phyloP scores from a whole-genome alignment of 2,888 invertebrate species.

The Sarcophaga caerulescens region DNA sequence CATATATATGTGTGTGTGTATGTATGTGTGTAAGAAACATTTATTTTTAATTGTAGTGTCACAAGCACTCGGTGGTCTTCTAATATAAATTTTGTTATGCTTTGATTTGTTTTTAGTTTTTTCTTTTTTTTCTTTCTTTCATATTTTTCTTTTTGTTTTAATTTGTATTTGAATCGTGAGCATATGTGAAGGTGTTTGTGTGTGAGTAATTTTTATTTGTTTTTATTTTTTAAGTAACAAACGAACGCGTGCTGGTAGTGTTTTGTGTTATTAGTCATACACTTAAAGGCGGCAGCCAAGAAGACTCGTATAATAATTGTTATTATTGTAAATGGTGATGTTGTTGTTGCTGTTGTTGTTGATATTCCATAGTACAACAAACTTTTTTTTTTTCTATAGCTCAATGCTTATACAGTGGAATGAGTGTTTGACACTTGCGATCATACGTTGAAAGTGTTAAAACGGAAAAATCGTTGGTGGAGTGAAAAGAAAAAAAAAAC shows the following conservation, averaged over 20 bases:
- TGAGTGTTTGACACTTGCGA: constrained; percentile 68
- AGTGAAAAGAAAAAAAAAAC: constrained; percentile 21
- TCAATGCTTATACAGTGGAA: constrained; percentile 63
- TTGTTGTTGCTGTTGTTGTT: constrained; percentile 37
- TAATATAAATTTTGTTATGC: constrained; percentile 48
- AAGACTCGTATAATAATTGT: constrained; percentile 58
- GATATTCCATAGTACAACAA: constrained; percentile 65
- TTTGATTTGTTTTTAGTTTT: constrained; percentile 38
- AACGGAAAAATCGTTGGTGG: constrained; percentile 49
- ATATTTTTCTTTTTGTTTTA: constrained; percentile 19
- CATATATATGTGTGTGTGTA: background rate
- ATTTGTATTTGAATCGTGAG: background rate
- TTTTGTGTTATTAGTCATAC: constrained; percentile 64
- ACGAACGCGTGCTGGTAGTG: constrained; percentile 62
- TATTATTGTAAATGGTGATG: constrained; percentile 14
- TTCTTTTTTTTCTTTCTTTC: too few species aligned
- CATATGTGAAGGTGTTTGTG: background rate
- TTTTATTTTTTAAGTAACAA: constrained; percentile 21
- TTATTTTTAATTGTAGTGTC: background rate
- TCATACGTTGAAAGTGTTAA: constrained; percentile 67
- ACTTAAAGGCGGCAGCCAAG: constrained; percentile 67
- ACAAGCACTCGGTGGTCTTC: constrained; percentile 35
- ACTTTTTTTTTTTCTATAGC: constrained; percentile 57
- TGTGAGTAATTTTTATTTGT: background rate
- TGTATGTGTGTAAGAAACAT: background rate